Evolutionary conservation across 2,797 vertebrate species (phyloP).

Genomic region (Sebastes glaucus): DNA sequence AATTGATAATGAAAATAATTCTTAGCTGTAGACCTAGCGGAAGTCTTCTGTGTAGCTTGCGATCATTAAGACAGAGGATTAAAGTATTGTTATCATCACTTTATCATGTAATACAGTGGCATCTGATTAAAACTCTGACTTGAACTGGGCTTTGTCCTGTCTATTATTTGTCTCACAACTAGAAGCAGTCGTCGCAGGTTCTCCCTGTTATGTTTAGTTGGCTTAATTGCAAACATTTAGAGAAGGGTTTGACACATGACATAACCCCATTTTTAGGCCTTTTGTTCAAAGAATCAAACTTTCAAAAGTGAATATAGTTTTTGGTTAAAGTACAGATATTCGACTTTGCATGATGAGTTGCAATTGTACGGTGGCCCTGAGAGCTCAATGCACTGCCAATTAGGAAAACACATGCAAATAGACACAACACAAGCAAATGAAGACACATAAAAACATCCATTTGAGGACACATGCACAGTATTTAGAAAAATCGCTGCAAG

Average conservation of each 20-base stretch:
- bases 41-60: neutral
- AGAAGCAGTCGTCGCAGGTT: neutral
- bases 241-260: neutral
- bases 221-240: neutral
- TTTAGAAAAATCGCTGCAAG: neutral
- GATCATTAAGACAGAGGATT: neutral
- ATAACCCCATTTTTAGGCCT: neutral
- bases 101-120: no score
- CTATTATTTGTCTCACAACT: no score
- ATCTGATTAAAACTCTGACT: neutral
- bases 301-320: no score
- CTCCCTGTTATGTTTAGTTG: neutral
- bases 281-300: neutral
- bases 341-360: neutral
- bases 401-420: neutral
- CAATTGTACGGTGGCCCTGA: neutral
- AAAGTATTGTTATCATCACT: neutral
- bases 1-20: neutral
- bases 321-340: neutral
- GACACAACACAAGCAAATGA: neutral
- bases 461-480: no score
- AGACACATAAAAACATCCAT: neutral
- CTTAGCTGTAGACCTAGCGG: fast-evolving
- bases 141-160: no score
- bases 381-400: neutral